Evolutionary conservation across 1,140 invertebrate genomes (phyloP).

Genomic region (Paraescarpia echinospica): DNA sequence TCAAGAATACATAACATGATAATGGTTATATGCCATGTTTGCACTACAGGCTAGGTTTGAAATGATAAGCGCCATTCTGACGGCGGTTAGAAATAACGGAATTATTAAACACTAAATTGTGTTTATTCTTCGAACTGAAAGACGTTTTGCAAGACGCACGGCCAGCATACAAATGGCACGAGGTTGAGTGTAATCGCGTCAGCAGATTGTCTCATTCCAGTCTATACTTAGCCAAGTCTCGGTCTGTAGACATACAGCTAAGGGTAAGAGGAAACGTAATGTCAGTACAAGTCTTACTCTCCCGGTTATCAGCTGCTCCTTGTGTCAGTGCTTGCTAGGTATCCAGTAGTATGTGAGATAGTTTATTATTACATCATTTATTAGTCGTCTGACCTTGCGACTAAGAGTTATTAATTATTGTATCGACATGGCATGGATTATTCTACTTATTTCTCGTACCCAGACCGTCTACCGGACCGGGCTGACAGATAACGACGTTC

Average conservation of each 20-base stretch:
- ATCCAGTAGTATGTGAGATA: not conserved
- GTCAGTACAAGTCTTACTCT: not conserved
- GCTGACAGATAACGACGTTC: not conserved
- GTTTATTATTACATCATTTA: not conserved
- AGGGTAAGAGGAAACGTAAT: not conserved
- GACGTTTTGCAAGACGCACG: too few relatives aligned
- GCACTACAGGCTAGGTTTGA: too few relatives aligned
- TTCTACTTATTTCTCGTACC: not conserved
- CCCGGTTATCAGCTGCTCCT: not conserved
- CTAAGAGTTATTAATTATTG: not conserved
- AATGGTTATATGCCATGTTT: too few relatives aligned
- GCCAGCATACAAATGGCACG: not conserved
- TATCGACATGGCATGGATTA: not conserved
- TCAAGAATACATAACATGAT: too few relatives aligned
- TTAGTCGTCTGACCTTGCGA: not conserved
- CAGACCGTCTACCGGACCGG: not conserved
- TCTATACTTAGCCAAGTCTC: not conserved
- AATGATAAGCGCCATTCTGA: not conserved
- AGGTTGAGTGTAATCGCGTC: not conserved
- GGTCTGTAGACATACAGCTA: not conserved
- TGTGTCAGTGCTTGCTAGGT: not conserved
- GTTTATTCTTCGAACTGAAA: too few relatives aligned
- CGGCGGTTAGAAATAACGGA: too few relatives aligned
- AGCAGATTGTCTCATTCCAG: not conserved
- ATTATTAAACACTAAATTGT: too few relatives aligned